phyloP scores from a whole-genome alignment of 2,113 vertebrate genomes.

The Spea multiplicata region DNA sequence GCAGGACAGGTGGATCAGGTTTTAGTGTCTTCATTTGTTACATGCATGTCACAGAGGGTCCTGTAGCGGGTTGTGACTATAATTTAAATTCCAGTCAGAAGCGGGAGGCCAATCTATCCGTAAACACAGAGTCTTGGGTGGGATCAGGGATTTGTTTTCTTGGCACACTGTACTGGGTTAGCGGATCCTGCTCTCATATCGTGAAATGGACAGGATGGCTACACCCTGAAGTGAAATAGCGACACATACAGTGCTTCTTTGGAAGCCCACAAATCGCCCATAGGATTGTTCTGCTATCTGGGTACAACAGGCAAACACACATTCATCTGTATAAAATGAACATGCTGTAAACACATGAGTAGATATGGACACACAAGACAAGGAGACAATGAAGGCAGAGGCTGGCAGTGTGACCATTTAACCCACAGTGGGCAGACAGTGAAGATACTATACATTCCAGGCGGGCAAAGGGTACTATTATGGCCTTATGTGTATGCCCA shows the following conservation, averaged over 20 bases:
- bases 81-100: background rate
- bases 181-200: background rate
- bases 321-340: background rate
- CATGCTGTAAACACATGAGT: background rate
- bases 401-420: background rate
- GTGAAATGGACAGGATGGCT: background rate
- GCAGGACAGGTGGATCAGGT: background rate
- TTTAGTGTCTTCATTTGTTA: background rate
- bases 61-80: background rate
- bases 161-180: background rate
- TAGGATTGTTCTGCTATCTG: background rate
- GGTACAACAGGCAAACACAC: background rate
- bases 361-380: constrained; percentile 10
- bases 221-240: background rate
- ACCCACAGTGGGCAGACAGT: background rate
- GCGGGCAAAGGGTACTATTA: constrained; percentile 6
- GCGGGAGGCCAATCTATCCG: background rate
- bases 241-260: background rate
- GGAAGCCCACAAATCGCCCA: background rate
- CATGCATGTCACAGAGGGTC: background rate
- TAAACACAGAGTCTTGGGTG: background rate
- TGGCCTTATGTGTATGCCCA: constrained; percentile 15
- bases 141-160: background rate
- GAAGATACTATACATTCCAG: background rate
- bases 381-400: constrained; percentile 19